phyloP scores from a whole-genome alignment of 2,113 vertebrate species.

The Cottus gobio region DNA sequence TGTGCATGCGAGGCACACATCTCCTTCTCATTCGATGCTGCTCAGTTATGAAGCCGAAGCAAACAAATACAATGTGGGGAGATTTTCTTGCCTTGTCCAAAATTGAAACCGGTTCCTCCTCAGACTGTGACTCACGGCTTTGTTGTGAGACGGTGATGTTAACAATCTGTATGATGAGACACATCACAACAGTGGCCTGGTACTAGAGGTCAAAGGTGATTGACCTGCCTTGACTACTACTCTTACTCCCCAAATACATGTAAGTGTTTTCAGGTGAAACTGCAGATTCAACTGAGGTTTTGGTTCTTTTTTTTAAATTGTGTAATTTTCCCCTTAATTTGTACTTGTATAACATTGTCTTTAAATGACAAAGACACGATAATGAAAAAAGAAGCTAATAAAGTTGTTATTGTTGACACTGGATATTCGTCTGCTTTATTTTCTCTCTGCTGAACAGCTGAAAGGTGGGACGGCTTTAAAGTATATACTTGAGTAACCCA shows the following conservation, averaged over 20 bases:
- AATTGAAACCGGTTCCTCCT: constrained; percentile 55
- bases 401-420: constrained; percentile 75
- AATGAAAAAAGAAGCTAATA: constrained; percentile 71
- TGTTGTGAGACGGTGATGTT: constrained; percentile 29
- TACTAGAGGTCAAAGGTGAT: constrained; percentile 37
- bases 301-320: constrained; percentile 56
- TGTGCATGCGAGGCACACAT: constrained; percentile 33
- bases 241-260: constrained; percentile 45
- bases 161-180: constrained; percentile 18
- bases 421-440: constrained; percentile 41
- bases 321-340: constrained; percentile 73
- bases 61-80: constrained; percentile 38
- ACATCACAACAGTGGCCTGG: constrained; percentile 51
- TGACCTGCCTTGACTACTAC: constrained; percentile 55
- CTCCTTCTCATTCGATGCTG: constrained; percentile 38
- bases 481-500: neutral
- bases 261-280: constrained; percentile 64
- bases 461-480: neutral
- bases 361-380: constrained; percentile 67
- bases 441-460: neutral
- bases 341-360: constrained; percentile 76
- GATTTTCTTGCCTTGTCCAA: constrained; percentile 56
- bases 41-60: constrained; percentile 52
- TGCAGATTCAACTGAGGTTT: constrained; percentile 56
- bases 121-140: constrained; percentile 42